phyloP scores from a whole-genome alignment of 1,140 invertebrate genomes.

The Melanaphis sacchari region DNA sequence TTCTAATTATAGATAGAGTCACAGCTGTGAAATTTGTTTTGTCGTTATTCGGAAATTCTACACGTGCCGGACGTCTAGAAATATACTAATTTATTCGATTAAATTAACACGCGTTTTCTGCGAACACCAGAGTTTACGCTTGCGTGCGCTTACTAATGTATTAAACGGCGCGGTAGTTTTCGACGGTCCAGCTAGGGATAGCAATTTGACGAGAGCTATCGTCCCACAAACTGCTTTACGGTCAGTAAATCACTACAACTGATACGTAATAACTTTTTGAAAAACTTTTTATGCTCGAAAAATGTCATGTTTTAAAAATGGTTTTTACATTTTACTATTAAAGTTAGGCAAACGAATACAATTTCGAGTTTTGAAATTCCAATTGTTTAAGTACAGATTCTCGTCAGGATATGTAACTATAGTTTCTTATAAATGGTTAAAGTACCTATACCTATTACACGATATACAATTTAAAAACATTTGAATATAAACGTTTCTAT shows the following conservation, averaged over 20 bases:
- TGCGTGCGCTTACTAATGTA: not conserved
- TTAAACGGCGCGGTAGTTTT: not conserved
- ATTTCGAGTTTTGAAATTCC: not conserved
- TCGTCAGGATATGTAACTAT: not conserved
- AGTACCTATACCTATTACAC: not conserved
- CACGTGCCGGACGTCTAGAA: not conserved
- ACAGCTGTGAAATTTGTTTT: not conserved
- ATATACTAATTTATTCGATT: not conserved
- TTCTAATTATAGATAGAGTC: conserved; percentile 17
- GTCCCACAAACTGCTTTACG: not conserved
- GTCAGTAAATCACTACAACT: not conserved
- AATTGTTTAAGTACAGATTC: not conserved
- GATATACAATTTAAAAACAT: not conserved
- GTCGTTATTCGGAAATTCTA: not conserved
- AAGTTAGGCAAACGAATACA: not conserved
- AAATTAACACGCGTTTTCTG: not conserved
- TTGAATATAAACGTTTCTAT: not conserved
- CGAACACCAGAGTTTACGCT: not conserved
- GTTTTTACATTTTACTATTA: not conserved
- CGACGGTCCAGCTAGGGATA: not conserved
- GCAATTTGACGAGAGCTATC: not conserved
- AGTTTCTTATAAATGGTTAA: not conserved
- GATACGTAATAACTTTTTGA: not conserved
- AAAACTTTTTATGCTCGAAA: not conserved
- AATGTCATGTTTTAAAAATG: not conserved